Base-by-base conservation (phyloP, 2,888 invertebrate genomes). In the Zootermopsis nevadensis region DNA sequence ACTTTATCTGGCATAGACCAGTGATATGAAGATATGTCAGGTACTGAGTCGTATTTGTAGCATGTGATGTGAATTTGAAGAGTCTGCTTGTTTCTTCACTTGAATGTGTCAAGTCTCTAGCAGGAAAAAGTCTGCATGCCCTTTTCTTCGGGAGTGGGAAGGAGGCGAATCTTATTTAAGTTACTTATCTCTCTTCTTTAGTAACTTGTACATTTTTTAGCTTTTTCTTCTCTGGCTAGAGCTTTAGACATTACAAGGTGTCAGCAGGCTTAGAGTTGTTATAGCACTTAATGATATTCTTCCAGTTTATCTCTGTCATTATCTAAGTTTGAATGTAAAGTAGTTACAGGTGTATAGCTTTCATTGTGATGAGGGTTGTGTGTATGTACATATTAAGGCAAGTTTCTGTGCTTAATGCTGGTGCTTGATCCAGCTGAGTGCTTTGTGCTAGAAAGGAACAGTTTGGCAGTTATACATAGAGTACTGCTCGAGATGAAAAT, bases 201-300 rank as follows among this genome's bases (percentile, higher is more conserved):
- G 55, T 19, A 6, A 19, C 42, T 42, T 42, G 42, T 42, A 42
- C 8, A 42, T 8, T 42, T 8, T 42, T 42, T 24, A 72, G 72
- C 72, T 72, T 72, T 72, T 35, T 31, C 31, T 35, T 72, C 72
- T 72, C 22, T n/a, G 69, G 30, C 8, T 31, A 30, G 31, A 69
- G 27, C 69, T 69, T 69, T 30, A 69, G 69, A 27, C 30, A 8
- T 30, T 30, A 69, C 1, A 31, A 69, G 10, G 31, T 69, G 1
- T n/a, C 19, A 31, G 35, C 72, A 72, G 72, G 72, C 72, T 72
- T 72, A 72, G 35, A 35, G 2, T 69, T 69, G 8, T 42, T 42
- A 42, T 42, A 42, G 3, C 42, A 42, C 22, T 12, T 72, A 22
- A 72, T 72, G 72, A 72, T 72, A 35, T 35, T 72, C 22, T 72